Evolutionary conservation across 1,140 invertebrate species (phyloP).

Genomic region (Bilobella aurantiaca): DNA sequence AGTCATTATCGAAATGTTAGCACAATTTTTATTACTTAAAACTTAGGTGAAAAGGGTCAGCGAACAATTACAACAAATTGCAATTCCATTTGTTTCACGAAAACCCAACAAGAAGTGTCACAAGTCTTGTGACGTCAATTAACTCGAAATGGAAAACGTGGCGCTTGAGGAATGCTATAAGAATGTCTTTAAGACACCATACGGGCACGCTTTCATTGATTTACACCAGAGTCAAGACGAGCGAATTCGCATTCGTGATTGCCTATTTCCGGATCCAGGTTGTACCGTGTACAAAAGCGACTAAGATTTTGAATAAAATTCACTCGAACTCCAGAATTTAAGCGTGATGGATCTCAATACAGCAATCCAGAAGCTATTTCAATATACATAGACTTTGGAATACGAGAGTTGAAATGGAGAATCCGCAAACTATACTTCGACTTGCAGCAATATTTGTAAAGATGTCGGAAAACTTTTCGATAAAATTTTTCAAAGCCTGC

Average conservation of each 20-base stretch:
- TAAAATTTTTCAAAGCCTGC: too few relatives aligned
- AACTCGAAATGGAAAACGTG: not conserved
- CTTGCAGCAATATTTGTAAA: too few relatives aligned
- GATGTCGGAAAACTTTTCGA: too few relatives aligned
- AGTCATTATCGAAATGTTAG: constrained; percentile 6
- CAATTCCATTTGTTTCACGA: not conserved
- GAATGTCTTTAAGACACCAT: not conserved
- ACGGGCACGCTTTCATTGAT: not conserved
- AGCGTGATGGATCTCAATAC: too few relatives aligned
- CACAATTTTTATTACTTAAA: not conserved
- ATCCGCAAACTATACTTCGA: too few relatives aligned
- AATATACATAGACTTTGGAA: too few relatives aligned
- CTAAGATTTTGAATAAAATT: too few relatives aligned
- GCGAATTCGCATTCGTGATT: not conserved
- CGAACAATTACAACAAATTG: not conserved
- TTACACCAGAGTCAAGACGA: not conserved
- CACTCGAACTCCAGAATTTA: too few relatives aligned
- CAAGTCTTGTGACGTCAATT: not conserved
- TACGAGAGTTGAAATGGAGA: too few relatives aligned
- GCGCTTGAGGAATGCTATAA: not conserved
- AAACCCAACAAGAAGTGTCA: not conserved
- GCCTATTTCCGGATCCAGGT: too few relatives aligned
- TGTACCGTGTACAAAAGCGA: too few relatives aligned
- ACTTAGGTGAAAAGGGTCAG: not conserved
- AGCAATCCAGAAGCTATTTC: too few relatives aligned